phyloP scores from a whole-genome alignment of 2,888 invertebrate genomes.

The Agrilus mali region DNA sequence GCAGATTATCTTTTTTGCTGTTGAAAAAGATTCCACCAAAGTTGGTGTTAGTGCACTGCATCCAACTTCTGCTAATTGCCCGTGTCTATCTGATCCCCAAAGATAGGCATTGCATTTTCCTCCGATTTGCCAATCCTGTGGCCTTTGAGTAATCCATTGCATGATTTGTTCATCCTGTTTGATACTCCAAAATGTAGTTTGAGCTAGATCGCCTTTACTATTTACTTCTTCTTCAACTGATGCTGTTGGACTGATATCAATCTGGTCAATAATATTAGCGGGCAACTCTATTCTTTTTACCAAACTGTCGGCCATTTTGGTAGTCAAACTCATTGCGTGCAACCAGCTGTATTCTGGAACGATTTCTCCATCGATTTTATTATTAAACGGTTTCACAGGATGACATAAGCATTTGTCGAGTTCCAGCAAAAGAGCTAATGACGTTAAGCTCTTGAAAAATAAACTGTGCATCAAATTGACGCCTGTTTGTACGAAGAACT shows the following conservation, averaged over 20 bases:
- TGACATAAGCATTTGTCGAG: constrained; percentile 42
- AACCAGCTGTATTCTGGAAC: constrained; percentile 45
- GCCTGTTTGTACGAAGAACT: constrained; percentile 42
- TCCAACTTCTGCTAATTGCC: constrained; percentile 44
- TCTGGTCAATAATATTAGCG: constrained; percentile 24
- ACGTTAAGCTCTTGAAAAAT: constrained; percentile 43
- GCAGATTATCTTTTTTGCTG: constrained; percentile 45
- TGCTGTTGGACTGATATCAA: constrained; percentile 13
- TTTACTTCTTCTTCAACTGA: constrained; percentile 10
- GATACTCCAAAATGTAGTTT: constrained; percentile 42
- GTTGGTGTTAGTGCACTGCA: constrained; percentile 33
- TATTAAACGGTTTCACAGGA: constrained; percentile 36
- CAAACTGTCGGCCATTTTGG: constrained; percentile 42
- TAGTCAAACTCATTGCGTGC: constrained; percentile 39
- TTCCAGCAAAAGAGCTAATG: constrained; percentile 40
- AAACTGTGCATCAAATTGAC: constrained; percentile 45
- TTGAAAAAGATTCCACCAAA: constrained; percentile 36
- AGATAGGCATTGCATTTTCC: constrained; percentile 46
- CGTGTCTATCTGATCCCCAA: constrained; percentile 52
- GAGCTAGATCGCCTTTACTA: constrained; percentile 22
- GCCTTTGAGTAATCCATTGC: constrained; percentile 44
- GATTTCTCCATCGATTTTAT: constrained; percentile 23
- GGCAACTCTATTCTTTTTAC: constrained; percentile 37
- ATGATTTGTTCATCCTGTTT: constrained; percentile 48
- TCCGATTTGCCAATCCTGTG: constrained; percentile 53